Percentiles rank a stretch among this genome's conserved stretches.
Conservation (phyloP, 2,888 invertebrate species). For the Pristionchus maxplancki region DNA sequence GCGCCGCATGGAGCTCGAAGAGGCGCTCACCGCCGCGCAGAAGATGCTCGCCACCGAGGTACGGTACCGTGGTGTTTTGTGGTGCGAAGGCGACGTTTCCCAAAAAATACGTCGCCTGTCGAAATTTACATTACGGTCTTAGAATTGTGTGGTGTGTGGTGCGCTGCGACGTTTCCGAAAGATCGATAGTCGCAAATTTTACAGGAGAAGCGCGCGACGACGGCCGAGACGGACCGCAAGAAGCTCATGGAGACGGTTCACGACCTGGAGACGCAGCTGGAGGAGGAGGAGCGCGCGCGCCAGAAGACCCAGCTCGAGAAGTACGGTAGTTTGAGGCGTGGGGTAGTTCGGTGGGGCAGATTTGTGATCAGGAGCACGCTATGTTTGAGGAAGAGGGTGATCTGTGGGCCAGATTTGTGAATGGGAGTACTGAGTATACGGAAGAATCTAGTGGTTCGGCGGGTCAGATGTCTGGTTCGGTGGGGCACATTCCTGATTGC, state of each 20-base stretch:
- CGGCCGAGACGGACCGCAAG: constrained; percentile 91
- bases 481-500: too few species aligned
- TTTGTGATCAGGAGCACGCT: not conserved
- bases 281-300: constrained; percentile 95
- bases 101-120: not conserved
- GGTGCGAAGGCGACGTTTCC: not conserved
- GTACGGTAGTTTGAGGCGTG: constrained; percentile 95
- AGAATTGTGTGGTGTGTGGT: not conserved
- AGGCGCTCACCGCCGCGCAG: constrained; percentile 49
- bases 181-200: constrained; percentile 55
- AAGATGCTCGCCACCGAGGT: constrained; percentile 85
- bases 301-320: constrained; percentile 98
- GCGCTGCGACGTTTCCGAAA: not conserved
- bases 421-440: too few species aligned
- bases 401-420: too few species aligned
- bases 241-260: constrained; percentile 83
- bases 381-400: too few species aligned
- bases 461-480: too few species aligned
- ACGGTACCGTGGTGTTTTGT: constrained; percentile 78
- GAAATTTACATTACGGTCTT: too few species aligned
- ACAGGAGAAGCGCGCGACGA: constrained; percentile 64
- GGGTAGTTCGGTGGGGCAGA: constrained; percentile 81
- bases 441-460: too few species aligned
- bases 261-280: constrained; percentile 82
- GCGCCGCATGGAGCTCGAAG: constrained; percentile 52